Base-by-base conservation (phyloP, 2,797 vertebrate species). In the Crossoptilon crossoptilon region DNA sequence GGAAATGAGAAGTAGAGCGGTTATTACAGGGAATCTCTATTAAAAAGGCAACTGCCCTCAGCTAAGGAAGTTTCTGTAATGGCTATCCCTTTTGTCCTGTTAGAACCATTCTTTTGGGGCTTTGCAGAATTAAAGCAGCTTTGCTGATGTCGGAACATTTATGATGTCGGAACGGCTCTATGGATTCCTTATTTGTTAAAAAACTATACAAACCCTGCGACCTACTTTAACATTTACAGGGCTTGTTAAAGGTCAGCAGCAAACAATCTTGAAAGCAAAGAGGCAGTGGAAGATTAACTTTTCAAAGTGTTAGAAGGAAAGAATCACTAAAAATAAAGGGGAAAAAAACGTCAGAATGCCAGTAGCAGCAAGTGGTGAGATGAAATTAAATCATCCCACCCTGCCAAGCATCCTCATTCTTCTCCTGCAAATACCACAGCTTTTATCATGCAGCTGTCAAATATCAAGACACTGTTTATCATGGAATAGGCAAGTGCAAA, bases 361-460 rank as follows among this genome's bases (percentile, higher is more conserved):
- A 88, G 51, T 10, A 92, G 55, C 70, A 91, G 55, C 43, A 75
- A 92, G 46, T 14, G 41, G 27, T 41, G 7, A 12, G 6, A 93
- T 73, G 72, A 82, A 93, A 94, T 86, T 70, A 94, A 94, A 82
- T 68, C 63, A 72, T 70, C 26, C 72, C 53, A 64, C 19, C 21
- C 83, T 87, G 72, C 79, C 79, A 87, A 83, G 58, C 39, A 69
- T n/a, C 35, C 49, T 84, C 19, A 5, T 70, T 76, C 67, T 76
- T 80, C 69, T 58, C 33, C 51, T 72, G 79, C 58, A 88, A 94
- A 88, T 80, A 84, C 63, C 87, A 95, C 91, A 63, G 74, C 55
- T 93, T 94, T 93, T 85, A 83, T 81, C 79, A 81, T 9, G 35
- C 70, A 95, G 82, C 49, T 91, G 63, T 92, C 88, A 96, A 86